These are phyloP conservation scores for Turnix velox DNA, from an alignment of 2,113 vertebrate genomes.

Conservation along the genomic window DNA sequence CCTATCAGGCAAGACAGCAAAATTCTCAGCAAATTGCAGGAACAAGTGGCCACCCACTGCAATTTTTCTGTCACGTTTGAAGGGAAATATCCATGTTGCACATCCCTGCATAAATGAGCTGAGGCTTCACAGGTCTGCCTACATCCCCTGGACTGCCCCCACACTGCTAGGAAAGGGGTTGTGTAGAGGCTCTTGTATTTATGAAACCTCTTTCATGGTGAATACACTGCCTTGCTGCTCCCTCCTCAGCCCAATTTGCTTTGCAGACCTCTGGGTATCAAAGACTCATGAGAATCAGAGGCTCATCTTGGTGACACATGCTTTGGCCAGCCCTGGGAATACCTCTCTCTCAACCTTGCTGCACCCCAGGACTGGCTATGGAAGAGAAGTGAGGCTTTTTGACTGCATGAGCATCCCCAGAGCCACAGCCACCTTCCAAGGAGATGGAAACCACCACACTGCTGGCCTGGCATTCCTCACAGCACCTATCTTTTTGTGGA, in stretches of 20 bases:
- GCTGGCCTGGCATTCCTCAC: neutral
- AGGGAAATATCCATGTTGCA: neutral
- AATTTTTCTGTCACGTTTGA: conserved; percentile 35
- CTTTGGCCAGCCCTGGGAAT: neutral
- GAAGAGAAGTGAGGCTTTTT: neutral
- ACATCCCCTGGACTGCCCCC: fast-evolving
- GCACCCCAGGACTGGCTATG: neutral
- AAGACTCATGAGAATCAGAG: neutral
- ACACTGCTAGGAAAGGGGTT: neutral
- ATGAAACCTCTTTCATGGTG: neutral
- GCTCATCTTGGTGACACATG: neutral
- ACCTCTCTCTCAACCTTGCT: neutral
- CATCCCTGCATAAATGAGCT: neutral
- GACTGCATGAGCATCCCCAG: neutral
- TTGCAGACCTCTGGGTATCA: neutral
- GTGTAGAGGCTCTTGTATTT: neutral
- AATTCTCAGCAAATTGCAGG: neutral
- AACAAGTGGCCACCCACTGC: neutral
- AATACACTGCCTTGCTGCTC: neutral
- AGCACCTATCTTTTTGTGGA: neutral
- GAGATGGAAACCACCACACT: neutral
- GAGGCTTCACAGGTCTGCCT: neutral
- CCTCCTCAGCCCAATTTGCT: neutral
- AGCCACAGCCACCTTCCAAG: neutral
- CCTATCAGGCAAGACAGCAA: neutral